Evolutionary conservation across 2,888 invertebrate genomes (phyloP), one percentile per base, ranked within the genome.

Genomic region (Helleia helle): DNA sequence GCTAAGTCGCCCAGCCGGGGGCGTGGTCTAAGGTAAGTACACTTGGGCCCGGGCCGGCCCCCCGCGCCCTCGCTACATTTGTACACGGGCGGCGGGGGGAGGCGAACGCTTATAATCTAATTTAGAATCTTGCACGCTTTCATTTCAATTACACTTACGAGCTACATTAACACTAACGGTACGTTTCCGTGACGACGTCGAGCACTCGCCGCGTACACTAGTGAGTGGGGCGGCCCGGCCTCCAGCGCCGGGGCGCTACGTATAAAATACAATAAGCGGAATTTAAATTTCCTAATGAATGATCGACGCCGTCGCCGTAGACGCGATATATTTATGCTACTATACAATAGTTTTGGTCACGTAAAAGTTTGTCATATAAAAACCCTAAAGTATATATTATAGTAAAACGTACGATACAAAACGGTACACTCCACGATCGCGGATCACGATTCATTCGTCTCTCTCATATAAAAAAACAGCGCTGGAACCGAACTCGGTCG

Each of bases 41-140:
- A 27, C 38, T 38, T 8, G 7, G 47, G 44, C 46, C 42, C 43
- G 41, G 39, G 44, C 40, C 36, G 13, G 42, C 54, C 36, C 50
- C 14, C 50, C 41, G 36, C 45, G 3, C 51, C 14, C 45, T 29
- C 42, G 27, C 17, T 11, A 28, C 29, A 29, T 40, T 41, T 29
- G 38, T 38, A 44, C 41, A 41, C 34, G 36, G n/a, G n/a, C 30
- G 40, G 63, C 65, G 61, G 54, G 13, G 59, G 62, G 49, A 55
- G 29, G 11, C 70, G 67, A 55, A 70, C 69, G 66, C 60, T 71
- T 76, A 71, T 50, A n/a, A 46, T 45, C 42, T 77, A 77, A 72
- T 80, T 80, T 79, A 79, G 79, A 79, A 79, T 79, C 45, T 73
- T 66, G 67, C 73, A 79, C 79, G 73, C 75, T 75, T 73, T 51